These are phyloP conservation scores for Drosophila putrida DNA, from an alignment of 2,888 invertebrate genomes.

Conservation along the genomic window DNA sequence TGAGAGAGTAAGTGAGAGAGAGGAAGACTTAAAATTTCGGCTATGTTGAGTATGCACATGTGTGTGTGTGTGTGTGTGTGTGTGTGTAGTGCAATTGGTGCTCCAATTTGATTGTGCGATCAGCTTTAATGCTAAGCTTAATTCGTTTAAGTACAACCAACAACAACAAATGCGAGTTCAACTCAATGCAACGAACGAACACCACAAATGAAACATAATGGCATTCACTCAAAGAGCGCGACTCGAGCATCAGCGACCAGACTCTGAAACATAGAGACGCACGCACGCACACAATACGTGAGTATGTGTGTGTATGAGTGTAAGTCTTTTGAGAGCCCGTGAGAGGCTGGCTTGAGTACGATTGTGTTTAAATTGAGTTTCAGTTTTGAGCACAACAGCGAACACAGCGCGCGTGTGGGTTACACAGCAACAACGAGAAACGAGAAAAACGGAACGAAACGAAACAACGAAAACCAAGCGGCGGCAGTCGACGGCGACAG, in stretches of 20 bases:
- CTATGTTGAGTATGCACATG: background rate
- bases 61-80: slow-evolving; percentile 3
- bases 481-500: slow-evolving; percentile 71
- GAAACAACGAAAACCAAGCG: slow-evolving; percentile 56
- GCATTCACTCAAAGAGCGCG: slow-evolving; percentile 36
- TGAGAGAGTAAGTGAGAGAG: slow-evolving; percentile 4
- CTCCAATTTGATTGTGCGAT: slow-evolving; percentile 64
- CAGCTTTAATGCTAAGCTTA: slow-evolving; percentile 65
- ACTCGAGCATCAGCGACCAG: slow-evolving; percentile 31
- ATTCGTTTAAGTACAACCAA: slow-evolving; percentile 50
- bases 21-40: slow-evolving; percentile 14
- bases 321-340: slow-evolving; percentile 5
- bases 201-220: background rate
- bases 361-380: slow-evolving; percentile 20
- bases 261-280: slow-evolving; percentile 3
- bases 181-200: background rate
- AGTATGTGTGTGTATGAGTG: slow-evolving; percentile 2
- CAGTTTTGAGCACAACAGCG: slow-evolving; percentile 49
- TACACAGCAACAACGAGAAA: slow-evolving; percentile 20
- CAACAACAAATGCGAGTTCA: slow-evolving; percentile 11
- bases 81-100: slow-evolving; percentile 48
- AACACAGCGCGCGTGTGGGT: slow-evolving; percentile 25
- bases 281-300: slow-evolving; percentile 38
- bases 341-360: slow-evolving; percentile 39
- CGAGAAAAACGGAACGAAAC: slow-evolving; percentile 43